A percentile compares a stretch with the other conserved stretches of the same genome.
Conservation (phyloP, 1,140 invertebrate genomes). For the Schlechtendalia chinensis region DNA sequence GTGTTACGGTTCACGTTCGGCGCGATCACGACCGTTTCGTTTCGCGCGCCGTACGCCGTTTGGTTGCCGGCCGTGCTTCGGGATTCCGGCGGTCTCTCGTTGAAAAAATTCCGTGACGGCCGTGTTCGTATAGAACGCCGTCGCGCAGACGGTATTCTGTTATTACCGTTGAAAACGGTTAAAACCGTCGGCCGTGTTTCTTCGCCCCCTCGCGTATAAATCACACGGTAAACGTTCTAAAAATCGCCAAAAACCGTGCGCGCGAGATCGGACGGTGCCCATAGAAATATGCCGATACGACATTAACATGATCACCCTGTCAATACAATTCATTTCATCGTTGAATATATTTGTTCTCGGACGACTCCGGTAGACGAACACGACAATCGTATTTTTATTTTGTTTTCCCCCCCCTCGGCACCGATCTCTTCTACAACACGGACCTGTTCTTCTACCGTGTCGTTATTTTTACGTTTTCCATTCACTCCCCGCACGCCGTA, state of each 20-base stretch:
- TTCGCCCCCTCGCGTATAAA: background rate
- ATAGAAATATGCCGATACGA: constrained; percentile 12
- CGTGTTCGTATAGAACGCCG: too few species aligned
- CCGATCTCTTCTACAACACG: constrained; percentile 11
- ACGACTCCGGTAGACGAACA: constrained; percentile 43
- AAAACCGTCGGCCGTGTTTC: too few species aligned
- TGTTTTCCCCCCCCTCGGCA: background rate
- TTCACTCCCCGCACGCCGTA: constrained; percentile 23
- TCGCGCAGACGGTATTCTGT: too few species aligned
- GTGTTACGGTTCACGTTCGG: too few species aligned
- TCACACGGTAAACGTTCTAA: constrained; percentile 8
- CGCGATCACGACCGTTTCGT: too few species aligned
- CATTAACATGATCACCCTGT: constrained; percentile 46
- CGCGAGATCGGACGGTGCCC: constrained; percentile 6
- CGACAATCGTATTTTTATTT: constrained; percentile 7
- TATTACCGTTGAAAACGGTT: too few species aligned
- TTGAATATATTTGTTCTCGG: constrained; percentile 47
- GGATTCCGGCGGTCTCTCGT: too few species aligned
- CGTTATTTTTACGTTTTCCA: constrained; percentile 39
- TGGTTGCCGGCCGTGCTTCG: too few species aligned
- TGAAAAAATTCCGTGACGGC: too few species aligned
- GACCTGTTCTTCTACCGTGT: constrained; percentile 27
- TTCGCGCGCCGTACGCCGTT: too few species aligned
- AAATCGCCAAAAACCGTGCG: background rate
- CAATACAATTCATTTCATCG: constrained; percentile 44